A percentile compares a stretch with the other conserved stretches of the same genome.
phyloP scores from a whole-genome alignment of 2,888 invertebrate species.

The Synanthedon myopaeformis region DNA sequence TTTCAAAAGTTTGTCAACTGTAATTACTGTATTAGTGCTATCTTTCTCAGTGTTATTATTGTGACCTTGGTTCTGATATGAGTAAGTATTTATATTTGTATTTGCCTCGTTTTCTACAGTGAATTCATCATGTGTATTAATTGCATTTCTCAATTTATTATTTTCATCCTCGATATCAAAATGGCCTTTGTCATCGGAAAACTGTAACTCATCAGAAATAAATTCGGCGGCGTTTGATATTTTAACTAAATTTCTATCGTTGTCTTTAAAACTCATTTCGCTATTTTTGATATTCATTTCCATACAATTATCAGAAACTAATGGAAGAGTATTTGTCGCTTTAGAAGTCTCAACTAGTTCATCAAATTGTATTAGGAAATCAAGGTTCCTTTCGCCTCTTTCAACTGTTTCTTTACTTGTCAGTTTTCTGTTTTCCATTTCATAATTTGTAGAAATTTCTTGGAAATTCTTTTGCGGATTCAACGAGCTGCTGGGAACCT shows the following conservation, averaged over 20 bases:
- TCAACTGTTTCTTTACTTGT: conserved; percentile 30
- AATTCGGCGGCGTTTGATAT: conserved; percentile 25
- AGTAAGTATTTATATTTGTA: conserved; percentile 18
- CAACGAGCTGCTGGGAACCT: conserved; percentile 17
- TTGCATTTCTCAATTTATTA: conserved; percentile 34
- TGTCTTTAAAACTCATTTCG: conserved; percentile 34
- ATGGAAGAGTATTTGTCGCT: conserved; percentile 22
- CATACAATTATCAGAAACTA: conserved; percentile 52
- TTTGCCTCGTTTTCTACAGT: conserved; percentile 19
- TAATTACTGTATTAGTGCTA: conserved; percentile 20
- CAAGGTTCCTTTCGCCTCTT: conserved; percentile 22
- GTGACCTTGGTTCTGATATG: conserved; percentile 29
- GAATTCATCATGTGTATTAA: conserved; percentile 5
- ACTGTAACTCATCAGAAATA: conserved; percentile 7
- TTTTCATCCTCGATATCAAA: conserved; percentile 24
- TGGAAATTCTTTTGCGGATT: conserved; percentile 43
- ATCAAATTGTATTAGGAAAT: conserved; percentile 25
- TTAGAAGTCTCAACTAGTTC: conserved; percentile 9
- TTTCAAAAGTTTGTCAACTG: conserved; percentile 20
- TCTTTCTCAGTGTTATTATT: conserved; percentile 41
- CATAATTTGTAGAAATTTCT: conserved; percentile 48
- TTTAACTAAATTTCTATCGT: conserved; percentile 18
- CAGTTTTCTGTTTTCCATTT: conserved; percentile 25
- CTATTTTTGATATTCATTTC: conserved; percentile 48
- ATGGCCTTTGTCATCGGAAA: conserved; percentile 19